These are phyloP conservation scores for Vulpes vulpes DNA, from an alignment of 2,113 vertebrate species.

Conservation along the genomic window DNA sequence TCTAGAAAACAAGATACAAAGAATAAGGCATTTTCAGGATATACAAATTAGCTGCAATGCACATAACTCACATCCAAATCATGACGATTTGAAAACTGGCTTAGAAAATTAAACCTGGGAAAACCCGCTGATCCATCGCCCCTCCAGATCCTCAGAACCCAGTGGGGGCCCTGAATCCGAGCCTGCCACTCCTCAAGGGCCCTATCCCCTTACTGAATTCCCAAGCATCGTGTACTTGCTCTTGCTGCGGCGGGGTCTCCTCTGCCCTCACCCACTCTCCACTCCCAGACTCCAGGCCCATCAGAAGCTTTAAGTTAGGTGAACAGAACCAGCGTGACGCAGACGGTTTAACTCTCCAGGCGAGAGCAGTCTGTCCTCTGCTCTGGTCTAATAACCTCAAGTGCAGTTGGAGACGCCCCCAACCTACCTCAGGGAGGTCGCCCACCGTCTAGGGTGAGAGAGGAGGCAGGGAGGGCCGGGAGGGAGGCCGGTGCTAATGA, in stretches of 20 bases:
- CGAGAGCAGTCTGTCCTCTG: conserved; percentile 57
- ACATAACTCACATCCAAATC: not conserved
- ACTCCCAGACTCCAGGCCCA: not conserved
- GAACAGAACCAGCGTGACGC: not conserved
- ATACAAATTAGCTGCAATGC: not conserved
- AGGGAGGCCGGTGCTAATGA: not conserved
- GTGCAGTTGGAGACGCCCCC: not conserved
- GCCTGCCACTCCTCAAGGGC: not conserved
- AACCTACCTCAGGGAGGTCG: not conserved
- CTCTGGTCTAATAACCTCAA: conserved; percentile 56
- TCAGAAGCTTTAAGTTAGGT: not conserved
- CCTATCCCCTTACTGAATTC: not conserved
- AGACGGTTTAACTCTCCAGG: conserved; percentile 58
- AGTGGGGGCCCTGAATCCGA: not conserved
- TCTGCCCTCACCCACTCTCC: not conserved
- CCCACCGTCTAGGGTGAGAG: not conserved
- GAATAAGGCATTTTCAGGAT: not conserved
- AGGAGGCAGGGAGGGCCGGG: rapidly evolving
- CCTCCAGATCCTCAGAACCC: not conserved
- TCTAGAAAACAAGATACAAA: conserved; percentile 2
- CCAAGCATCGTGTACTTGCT: not conserved
- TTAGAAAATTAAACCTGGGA: not conserved
- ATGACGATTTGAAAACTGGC: not conserved
- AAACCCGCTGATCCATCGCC: not conserved
- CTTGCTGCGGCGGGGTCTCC: not conserved